phyloP scores from a whole-genome alignment of 2,797 vertebrate genomes.

The Parauchenoglanis ngamensis region DNA sequence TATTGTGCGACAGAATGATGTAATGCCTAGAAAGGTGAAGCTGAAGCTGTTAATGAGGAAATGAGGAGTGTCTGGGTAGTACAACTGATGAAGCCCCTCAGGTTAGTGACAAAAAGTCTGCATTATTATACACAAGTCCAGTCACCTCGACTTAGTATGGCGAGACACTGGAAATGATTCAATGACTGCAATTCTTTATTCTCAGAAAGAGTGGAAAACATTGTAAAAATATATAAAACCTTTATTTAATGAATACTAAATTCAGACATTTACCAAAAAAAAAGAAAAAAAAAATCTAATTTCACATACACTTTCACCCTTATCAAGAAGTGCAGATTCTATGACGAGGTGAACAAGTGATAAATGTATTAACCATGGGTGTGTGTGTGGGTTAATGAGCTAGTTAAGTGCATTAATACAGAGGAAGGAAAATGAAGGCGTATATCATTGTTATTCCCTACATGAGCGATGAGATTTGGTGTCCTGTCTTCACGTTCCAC shows the following conservation, averaged over 20 bases:
- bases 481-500: not conserved
- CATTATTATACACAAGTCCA: not conserved
- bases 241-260: not conserved
- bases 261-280: not conserved
- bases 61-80: not conserved
- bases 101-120: not conserved
- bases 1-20: not conserved
- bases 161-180: not conserved
- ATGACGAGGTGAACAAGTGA: not conserved
- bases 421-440: not conserved
- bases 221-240: not conserved
- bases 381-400: not conserved
- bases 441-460: not conserved
- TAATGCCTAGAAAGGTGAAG: slow-evolving; percentile 17
- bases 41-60: not conserved
- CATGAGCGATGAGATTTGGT: not conserved
- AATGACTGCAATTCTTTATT: not conserved
- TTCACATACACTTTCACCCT: not conserved
- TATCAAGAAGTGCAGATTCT: not conserved
- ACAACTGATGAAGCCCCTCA: not conserved
- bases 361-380: not conserved
- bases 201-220: not conserved
- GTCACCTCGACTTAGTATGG: not conserved
- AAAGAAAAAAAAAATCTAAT: not conserved
- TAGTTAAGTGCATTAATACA: not conserved